Conservation (phyloP, 2,113 vertebrate species). For the Triplophysa dalaica region DNA sequence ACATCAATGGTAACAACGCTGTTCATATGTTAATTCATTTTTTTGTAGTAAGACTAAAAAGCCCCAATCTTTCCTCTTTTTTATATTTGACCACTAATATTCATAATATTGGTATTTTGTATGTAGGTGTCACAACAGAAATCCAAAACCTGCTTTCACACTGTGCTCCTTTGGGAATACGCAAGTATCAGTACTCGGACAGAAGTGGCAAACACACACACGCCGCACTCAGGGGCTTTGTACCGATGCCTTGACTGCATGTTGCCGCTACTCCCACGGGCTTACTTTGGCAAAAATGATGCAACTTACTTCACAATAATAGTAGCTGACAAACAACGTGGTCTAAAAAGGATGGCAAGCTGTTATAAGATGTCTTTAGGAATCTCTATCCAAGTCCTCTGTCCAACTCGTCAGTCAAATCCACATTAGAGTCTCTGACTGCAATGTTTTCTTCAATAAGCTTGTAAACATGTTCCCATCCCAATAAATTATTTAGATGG, state of each 20-base stretch:
- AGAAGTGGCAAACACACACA: constrained; percentile 17
- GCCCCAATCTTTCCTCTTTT: no score
- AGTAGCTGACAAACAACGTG: constrained; percentile 13
- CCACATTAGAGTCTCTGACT: neutral
- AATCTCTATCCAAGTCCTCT: constrained; percentile 7
- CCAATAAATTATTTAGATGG: constrained; percentile 44
- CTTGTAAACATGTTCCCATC: constrained; percentile 25
- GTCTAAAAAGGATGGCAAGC: neutral
- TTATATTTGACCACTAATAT: no score
- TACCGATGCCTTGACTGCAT: neutral
- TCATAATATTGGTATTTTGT: no score
- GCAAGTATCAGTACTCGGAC: constrained; percentile 6
- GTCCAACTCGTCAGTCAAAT: neutral
- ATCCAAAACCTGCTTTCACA: neutral
- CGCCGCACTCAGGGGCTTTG: neutral
- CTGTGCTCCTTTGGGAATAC: constrained; percentile 9
- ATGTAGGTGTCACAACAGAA: neutral
- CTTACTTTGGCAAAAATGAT: constrained; percentile 9
- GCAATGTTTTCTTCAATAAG: constrained; percentile 24
- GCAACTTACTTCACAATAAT: constrained; percentile 19
- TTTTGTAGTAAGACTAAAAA: no score
- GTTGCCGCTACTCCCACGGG: neutral
- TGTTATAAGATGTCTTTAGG: constrained; percentile 3
- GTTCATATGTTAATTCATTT: no score
- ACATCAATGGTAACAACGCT: no score